Conservation (phyloP, 37 sponge, comb jelly and placozoan genomes). For the Cliona cf. orientalis region DNA sequence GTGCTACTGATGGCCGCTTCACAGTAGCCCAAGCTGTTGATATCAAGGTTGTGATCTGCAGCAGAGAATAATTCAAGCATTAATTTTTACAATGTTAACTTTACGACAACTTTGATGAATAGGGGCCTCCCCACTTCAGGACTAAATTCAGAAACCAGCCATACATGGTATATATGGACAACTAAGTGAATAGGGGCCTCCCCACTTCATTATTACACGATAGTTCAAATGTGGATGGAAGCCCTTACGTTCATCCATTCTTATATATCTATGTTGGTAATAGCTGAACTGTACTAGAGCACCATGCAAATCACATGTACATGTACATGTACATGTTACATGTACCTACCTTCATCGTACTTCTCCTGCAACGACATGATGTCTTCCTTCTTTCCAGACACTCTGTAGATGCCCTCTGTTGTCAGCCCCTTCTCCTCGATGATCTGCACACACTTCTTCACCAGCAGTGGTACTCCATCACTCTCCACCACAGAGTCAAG, state of each 20-base stretch:
- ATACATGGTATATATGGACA: no score
- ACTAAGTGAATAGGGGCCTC: no score
- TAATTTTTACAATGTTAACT: no score
- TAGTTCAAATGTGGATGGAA: no score
- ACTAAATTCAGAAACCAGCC: no score
- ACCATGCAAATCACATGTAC: no score
- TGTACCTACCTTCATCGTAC: conserved; percentile 71
- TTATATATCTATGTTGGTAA: no score
- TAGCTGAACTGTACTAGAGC: no score
- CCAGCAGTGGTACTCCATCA: conserved; percentile 62
- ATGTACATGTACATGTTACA: background rate
- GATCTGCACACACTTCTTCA: conserved; percentile 39
- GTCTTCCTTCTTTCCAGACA: conserved; percentile 82
- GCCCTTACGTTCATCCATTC: no score
- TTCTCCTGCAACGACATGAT: conserved; percentile 53
- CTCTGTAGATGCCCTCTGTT: conserved; percentile 70
- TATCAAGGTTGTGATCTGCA: conserved; percentile 65
- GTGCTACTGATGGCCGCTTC: conserved; percentile 48
- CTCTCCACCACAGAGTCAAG: conserved; percentile 37
- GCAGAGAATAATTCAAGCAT: background rate
- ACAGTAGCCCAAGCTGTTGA: conserved; percentile 33
- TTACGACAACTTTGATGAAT: no score
- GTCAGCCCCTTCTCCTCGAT: conserved; percentile 33
- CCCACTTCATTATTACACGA: no score
- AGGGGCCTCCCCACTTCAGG: no score